Percentiles rank a stretch among this genome's conserved stretches.
Conservation (phyloP, 2,888 invertebrate genomes). For the Pteria penguin region DNA sequence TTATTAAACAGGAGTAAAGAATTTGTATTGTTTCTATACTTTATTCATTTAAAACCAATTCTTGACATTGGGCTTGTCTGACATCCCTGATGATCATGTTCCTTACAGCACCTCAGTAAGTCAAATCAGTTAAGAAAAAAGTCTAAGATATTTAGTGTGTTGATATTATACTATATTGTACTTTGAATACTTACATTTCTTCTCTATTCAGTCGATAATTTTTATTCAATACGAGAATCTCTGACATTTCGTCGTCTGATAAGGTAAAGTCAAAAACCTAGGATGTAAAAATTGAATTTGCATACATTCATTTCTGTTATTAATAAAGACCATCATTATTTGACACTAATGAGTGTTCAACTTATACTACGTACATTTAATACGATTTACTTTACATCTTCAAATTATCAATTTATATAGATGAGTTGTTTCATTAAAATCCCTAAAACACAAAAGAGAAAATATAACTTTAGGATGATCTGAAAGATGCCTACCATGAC, state of each 20-base stretch:
- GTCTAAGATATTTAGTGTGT: neutral
- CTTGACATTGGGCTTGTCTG: too few species aligned
- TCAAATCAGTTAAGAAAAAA: too few species aligned
- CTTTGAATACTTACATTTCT: conserved; percentile 54
- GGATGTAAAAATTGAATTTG: conserved; percentile 19
- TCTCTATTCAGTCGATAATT: conserved; percentile 53
- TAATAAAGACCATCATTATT: neutral
- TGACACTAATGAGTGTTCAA: neutral
- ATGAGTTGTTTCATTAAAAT: too few species aligned
- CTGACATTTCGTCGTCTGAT: conserved; percentile 66
- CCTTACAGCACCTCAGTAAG: neutral
- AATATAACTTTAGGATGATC: too few species aligned
- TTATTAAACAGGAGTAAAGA: too few species aligned
- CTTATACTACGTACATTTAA: too few species aligned
- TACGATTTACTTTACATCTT: too few species aligned
- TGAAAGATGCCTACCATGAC: too few species aligned
- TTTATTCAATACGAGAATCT: conserved; percentile 56
- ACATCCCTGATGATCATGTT: neutral
- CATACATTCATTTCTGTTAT: neutral
- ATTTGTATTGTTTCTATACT: too few species aligned
- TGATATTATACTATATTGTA: neutral
- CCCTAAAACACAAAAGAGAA: too few species aligned
- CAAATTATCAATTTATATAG: too few species aligned
- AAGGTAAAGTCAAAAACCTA: conserved; percentile 75
- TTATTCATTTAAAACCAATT: too few species aligned